Conservation (phyloP, 1,140 invertebrate genomes). For the Himalopsyche phryganea region DNA sequence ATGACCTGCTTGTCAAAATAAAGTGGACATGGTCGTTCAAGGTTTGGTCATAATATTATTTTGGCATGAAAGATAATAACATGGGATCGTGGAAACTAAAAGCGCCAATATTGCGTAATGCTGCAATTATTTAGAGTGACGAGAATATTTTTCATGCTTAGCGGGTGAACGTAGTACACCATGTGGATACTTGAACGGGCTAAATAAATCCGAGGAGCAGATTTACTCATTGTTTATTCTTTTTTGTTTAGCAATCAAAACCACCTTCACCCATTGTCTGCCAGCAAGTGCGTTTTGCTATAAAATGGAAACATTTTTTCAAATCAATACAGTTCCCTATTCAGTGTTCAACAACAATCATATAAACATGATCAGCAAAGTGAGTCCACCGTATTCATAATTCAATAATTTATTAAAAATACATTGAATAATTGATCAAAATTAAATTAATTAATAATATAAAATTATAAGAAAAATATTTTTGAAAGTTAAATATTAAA, state of each 20-base stretch:
- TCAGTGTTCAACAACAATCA: slow-evolving; percentile 12
- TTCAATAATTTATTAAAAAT: background rate
- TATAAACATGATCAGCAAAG: slow-evolving; percentile 25
- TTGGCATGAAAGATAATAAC: too few relatives aligned
- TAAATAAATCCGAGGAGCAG: too few relatives aligned
- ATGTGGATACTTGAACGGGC: too few relatives aligned
- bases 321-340: slow-evolving; percentile 21
- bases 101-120: slow-evolving; percentile 18
- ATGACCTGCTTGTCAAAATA: too few relatives aligned
- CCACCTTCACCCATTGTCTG: slow-evolving; percentile 30
- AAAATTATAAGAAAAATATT: too few relatives aligned
- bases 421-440: too few relatives aligned
- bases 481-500: too few relatives aligned
- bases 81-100: slow-evolving; percentile 21
- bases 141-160: slow-evolving; percentile 19
- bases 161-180: too few relatives aligned
- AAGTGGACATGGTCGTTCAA: too few relatives aligned
- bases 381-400: slow-evolving; percentile 12
- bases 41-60: too few relatives aligned
- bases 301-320: slow-evolving; percentile 27
- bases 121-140: slow-evolving; percentile 28
- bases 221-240: slow-evolving; percentile 1
- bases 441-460: too few relatives aligned
- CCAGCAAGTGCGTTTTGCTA: slow-evolving; percentile 7
- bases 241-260: slow-evolving; percentile 18